Evolutionary conservation across 2,888 invertebrate genomes (phyloP).

Genomic region (Crocallis elinguaria): DNA sequence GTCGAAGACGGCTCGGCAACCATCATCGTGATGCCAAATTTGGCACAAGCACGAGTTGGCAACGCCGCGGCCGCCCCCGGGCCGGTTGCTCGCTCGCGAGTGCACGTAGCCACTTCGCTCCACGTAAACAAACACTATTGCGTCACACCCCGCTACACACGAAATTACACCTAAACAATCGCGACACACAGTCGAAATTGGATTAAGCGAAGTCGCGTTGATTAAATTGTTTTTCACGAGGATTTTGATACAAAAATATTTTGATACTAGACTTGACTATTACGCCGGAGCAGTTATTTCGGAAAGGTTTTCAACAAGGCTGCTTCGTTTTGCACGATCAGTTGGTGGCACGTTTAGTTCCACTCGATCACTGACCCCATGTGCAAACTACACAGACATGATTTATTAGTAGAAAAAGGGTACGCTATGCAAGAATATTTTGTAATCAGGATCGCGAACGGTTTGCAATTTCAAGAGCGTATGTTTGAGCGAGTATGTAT

Average conservation of each 20-base stretch:
- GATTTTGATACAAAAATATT: constrained; percentile 57
- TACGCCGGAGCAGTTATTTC: constrained; percentile 32
- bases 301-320: constrained; percentile 31
- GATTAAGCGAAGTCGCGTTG: constrained; percentile 35
- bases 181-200: constrained; percentile 42
- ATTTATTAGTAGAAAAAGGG: constrained; percentile 15
- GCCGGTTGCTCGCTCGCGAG: constrained; percentile 51
- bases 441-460: constrained; percentile 5
- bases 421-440: constrained; percentile 11
- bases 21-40: constrained; percentile 68
- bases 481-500: background rate
- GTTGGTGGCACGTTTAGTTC: constrained; percentile 24
- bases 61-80: constrained; percentile 56
- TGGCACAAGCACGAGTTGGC: constrained; percentile 77
- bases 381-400: constrained; percentile 20
- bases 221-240: constrained; percentile 65
- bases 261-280: constrained; percentile 47
- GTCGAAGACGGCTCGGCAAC: constrained; percentile 48
- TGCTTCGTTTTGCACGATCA: constrained; percentile 32
- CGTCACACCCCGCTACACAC: constrained; percentile 60
- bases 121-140: constrained; percentile 77
- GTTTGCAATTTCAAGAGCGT: constrained; percentile 1
- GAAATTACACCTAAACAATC: constrained; percentile 53
- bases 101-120: constrained; percentile 63
- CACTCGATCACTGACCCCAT: constrained; percentile 40